Conservation (phyloP, 2,113 vertebrate species). For the Oreocharis arfaki region DNA sequence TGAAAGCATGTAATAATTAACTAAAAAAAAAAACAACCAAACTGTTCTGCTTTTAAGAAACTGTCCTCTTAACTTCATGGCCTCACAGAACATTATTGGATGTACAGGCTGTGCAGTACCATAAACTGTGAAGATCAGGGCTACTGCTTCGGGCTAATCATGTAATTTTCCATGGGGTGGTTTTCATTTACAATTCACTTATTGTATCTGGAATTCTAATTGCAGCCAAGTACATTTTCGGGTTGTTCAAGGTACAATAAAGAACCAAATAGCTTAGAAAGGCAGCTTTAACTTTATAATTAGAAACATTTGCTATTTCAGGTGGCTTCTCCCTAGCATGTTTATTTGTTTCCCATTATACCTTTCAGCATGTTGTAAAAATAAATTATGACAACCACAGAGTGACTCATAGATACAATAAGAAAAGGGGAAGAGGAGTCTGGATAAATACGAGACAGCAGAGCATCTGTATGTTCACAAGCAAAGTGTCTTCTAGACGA, state of each 20-base stretch:
- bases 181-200: conserved; percentile 35
- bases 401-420: background rate
- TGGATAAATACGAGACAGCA: background rate
- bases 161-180: conserved; percentile 22
- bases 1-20: background rate
- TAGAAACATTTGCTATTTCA: conserved; percentile 21
- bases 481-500: background rate
- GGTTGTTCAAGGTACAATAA: conserved; percentile 6
- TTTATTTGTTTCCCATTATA: background rate
- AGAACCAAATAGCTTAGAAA: conserved; percentile 8
- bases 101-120: background rate
- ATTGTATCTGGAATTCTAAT: background rate
- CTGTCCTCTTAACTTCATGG: background rate
- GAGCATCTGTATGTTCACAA: background rate
- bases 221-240: background rate
- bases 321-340: background rate
- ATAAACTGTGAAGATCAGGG: background rate
- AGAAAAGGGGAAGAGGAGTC: background rate
- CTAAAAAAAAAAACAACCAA: background rate
- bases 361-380: background rate
- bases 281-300: conserved; percentile 26
- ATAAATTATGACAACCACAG: background rate
- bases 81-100: background rate
- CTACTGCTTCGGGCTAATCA: background rate
- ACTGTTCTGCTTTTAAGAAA: background rate